These are phyloP conservation scores for Perithous albicinctus DNA, from an alignment of 2,888 invertebrate genomes.

Conservation along the genomic window DNA sequence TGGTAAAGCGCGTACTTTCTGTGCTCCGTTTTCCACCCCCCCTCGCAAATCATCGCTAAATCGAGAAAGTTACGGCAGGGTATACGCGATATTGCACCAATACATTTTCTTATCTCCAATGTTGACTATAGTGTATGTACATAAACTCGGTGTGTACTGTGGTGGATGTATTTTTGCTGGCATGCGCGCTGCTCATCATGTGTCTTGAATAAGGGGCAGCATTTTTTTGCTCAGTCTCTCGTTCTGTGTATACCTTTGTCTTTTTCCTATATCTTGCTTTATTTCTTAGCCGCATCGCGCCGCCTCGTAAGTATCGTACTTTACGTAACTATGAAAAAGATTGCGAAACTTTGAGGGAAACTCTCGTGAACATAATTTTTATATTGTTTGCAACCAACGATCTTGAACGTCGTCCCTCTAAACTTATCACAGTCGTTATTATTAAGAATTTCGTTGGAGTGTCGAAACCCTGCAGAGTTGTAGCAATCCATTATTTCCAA, in stretches of 20 bases:
- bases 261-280: background rate
- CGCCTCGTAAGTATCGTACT: slow-evolving; percentile 33
- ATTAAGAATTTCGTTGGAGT: slow-evolving; percentile 64
- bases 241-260: background rate
- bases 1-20: slow-evolving; percentile 15
- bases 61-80: slow-evolving; percentile 44
- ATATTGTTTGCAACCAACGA: slow-evolving; percentile 79
- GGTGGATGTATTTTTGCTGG: slow-evolving; percentile 34
- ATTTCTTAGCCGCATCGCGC: background rate
- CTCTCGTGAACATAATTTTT: slow-evolving; percentile 83
- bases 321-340: slow-evolving; percentile 75
- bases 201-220: slow-evolving; percentile 41
- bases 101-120: slow-evolving; percentile 45
- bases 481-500: too few species aligned
- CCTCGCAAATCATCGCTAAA: slow-evolving; percentile 47
- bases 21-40: background rate
- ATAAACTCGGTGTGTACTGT: background rate
- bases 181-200: slow-evolving; percentile 44
- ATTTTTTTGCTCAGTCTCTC: background rate
- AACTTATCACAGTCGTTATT: slow-evolving; percentile 42
- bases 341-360: slow-evolving; percentile 79
- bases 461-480: background rate
- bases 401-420: background rate
- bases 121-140: background rate
- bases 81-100: slow-evolving; percentile 47